Evolutionary conservation across 2,797 vertebrate genomes (phyloP), one percentile per base, ranked within the genome.

Genomic region (Graptemys geographica): DNA sequence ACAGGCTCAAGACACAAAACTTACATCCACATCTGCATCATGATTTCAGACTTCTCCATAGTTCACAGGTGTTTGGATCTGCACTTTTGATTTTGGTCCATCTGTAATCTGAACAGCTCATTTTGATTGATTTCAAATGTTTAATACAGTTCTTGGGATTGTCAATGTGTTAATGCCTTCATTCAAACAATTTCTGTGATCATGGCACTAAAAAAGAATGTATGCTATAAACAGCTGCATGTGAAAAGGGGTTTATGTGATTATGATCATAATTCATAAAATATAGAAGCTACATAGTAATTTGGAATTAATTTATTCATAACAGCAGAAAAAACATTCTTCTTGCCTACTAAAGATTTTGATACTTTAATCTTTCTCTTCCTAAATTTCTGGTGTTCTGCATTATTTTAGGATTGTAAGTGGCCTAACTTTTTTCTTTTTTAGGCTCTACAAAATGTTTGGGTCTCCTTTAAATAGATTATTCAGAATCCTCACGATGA

Each of bases 121-220:
- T 96, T 97, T 96, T 95, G 79, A 95, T 81, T 94, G 88, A 93
- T 96, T 95, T 92, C 87, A 74, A 69, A 31, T 93, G 83, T 92
- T 97, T 96, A 85, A 87, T 95, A 74, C 5, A 0, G 84, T 93
- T 96, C 95, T 90, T 97, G 91, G 87, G 91, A 90, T 93, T 93
- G 31, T 91, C 90, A 88, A 18, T 93, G 41, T 94, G 96, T 95
- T 96, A 87, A 84, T 92, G 83, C 93, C 93, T 95, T 95, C 84
- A 88, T 97, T 97, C 93, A 96, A 96, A 86, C 16, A 93, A 37
- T 93, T 96, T 95, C 79, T 97, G 90, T 97, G 94, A 97, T 96
- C 88, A 85, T 56, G 83, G 27, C 76, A 82, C 37, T 91, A 80
- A 95, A 97, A 93, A 80, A 91, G 91, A 52, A 90, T 89, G 90